Conservation (phyloP, 2,888 invertebrate genomes). For the Eremobia ochroleuca region DNA sequence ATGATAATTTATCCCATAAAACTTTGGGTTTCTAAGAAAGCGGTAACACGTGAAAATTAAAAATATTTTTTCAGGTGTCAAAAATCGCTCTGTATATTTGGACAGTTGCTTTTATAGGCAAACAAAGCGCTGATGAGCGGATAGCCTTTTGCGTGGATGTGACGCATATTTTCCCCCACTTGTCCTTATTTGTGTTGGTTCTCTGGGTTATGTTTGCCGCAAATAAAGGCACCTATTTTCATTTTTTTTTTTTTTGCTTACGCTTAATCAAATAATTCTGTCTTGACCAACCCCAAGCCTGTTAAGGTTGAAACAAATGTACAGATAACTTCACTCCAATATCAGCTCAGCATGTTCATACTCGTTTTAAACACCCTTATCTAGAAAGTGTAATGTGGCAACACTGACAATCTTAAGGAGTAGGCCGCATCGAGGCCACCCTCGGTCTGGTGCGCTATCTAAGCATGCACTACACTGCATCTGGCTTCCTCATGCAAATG, state of each 20-base stretch:
- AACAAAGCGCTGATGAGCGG: too few species aligned
- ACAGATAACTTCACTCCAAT: conserved; percentile 21
- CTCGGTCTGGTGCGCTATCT: conserved; percentile 71
- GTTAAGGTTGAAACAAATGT: neutral
- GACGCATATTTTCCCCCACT: too few species aligned
- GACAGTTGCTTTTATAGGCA: too few species aligned
- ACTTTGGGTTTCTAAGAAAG: neutral
- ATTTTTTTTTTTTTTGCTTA: too few species aligned
- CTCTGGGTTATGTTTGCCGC: too few species aligned
- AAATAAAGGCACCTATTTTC: too few species aligned
- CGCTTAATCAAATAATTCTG: neutral
- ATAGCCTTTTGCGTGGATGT: too few species aligned
- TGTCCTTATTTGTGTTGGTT: too few species aligned
- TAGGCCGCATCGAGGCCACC: conserved; percentile 74
- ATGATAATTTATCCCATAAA: neutral
- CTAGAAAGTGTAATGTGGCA: conserved; percentile 70
- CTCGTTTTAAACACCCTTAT: conserved; percentile 60
- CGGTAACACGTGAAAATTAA: too few species aligned
- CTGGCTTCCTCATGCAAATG: conserved; percentile 87
- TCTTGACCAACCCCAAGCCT: neutral
- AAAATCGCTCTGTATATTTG: too few species aligned
- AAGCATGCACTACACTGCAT: conserved; percentile 77
- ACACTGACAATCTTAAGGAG: conserved; percentile 54
- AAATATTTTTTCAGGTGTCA: too few species aligned
- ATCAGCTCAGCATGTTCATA: conserved; percentile 21